Evolutionary conservation across 64 coral and sea anemone genomes (phyloP), one percentile per base, ranked within the genome.

Genomic region (Montipora capricornis): DNA sequence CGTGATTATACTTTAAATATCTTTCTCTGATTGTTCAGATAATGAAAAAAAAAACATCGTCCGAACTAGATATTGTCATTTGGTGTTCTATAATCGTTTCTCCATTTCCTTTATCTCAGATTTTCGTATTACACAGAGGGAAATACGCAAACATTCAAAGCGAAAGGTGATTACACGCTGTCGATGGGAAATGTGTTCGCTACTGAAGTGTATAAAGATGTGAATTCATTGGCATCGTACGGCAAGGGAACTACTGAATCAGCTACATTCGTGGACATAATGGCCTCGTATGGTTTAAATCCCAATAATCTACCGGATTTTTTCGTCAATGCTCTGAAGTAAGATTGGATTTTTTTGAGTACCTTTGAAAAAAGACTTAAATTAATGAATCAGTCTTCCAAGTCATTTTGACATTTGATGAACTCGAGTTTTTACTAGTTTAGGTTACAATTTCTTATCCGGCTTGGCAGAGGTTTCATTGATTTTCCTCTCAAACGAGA

Each of bases 71-170:
- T 57, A 57, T 57, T 57, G 6, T 57, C 11, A 57, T 11, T 57
- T 57, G 6, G 6, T 57, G 53, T 8, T 57, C 53, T 8, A 8
- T 11, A 11, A 57, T 57, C 6, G 53, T 57, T 57, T 57, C 1
- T 57, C 53, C 37, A 37, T 37, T 37, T 37, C 6, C 44, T 49
- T 58, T 16, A 61, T 26, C 62, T 59, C 62, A 98, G 96, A 73
- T 95, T 98, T 73, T 87, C 83, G 15, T 98, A 95, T 77, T 98
- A 98, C 70, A 95, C 96, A 26, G 96, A 94, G 76, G 96, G 96
- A 53, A 98, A 94, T 55, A 46, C 77, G 16, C 93, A 95, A 80
- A 98, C 93, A 2, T 98, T 98, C 57, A 95, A 92, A 87, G 96
- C 96, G n/a, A 98, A 94, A 29, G 96, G 96, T 1, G 76, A 91